Conservation (phyloP, 1,140 invertebrate species). For the Teleogryllus occipitalis region DNA sequence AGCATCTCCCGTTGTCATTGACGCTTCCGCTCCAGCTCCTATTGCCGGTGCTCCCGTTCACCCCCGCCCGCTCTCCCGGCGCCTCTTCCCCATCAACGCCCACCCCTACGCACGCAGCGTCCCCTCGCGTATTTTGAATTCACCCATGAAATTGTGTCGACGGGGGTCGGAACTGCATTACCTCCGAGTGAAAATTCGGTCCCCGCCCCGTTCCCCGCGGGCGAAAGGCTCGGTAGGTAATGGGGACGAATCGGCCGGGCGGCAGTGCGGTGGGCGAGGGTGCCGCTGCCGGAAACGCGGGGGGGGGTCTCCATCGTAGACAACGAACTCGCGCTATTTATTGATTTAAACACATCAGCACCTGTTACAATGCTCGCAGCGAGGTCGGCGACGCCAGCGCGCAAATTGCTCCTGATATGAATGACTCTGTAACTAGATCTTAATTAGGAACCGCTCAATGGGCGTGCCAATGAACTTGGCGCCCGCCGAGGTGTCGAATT, state of each 20-base stretch:
- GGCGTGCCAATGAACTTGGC: not conserved
- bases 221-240: not conserved
- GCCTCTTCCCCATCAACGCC: not conserved
- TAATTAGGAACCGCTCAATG: not conserved
- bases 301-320: no score
- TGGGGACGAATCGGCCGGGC: not conserved
- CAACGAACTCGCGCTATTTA: not conserved
- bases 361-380: not conserved
- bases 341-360: conserved; percentile 1
- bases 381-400: not conserved
- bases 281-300: no score
- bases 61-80: not conserved
- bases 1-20: no score
- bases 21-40: not conserved
- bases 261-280: no score
- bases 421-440: not conserved
- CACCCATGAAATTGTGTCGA: not conserved
- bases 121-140: not conserved
- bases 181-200: not conserved
- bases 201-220: no score
- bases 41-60: not conserved
- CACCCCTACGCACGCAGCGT: not conserved
- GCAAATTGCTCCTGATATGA: not conserved
- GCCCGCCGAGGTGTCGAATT: not conserved
- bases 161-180: not conserved